Evolutionary conservation across 2,888 invertebrate genomes (phyloP).

Genomic region (Caenorhabditis wallacei): DNA sequence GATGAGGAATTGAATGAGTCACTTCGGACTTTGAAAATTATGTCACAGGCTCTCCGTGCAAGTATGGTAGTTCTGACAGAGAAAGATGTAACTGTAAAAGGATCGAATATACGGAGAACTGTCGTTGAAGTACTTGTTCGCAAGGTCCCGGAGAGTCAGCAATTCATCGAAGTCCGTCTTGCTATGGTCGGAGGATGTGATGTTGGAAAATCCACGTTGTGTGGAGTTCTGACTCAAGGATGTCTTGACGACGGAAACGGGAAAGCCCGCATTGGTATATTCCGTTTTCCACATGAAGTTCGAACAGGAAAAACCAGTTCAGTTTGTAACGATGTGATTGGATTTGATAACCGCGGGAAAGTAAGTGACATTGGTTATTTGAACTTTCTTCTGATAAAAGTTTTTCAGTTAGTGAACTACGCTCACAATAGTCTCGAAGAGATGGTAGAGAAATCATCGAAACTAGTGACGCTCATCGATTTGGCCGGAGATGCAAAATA

Average conservation of each 20-base stretch:
- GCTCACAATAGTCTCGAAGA: slow-evolving; percentile 85
- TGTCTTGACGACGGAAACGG: slow-evolving; percentile 94
- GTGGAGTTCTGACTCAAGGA: slow-evolving; percentile 96
- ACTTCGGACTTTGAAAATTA: slow-evolving; percentile 90
- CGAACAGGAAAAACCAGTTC: slow-evolving; percentile 96
- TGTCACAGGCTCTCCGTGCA: slow-evolving; percentile 91
- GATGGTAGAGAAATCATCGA: slow-evolving; percentile 94
- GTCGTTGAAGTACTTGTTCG: slow-evolving; percentile 88
- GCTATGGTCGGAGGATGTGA: slow-evolving; percentile 96
- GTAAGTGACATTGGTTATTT: slow-evolving; percentile 53
- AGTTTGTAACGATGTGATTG: slow-evolving; percentile 91
- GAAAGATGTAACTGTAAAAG: slow-evolving; percentile 85
- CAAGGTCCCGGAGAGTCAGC: slow-evolving; percentile 87
- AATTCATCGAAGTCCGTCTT: slow-evolving; percentile 89
- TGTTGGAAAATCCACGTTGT: slow-evolving; percentile 91
- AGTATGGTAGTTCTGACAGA: slow-evolving; percentile 88
- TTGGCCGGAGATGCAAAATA: slow-evolving; percentile 97
- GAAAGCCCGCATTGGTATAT: slow-evolving; percentile 95
- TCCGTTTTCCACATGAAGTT: slow-evolving; percentile 93
- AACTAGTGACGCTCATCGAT: slow-evolving; percentile 95
- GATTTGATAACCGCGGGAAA: slow-evolving; percentile 88
- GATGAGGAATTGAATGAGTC: slow-evolving; percentile 92
- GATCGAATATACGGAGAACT: slow-evolving; percentile 55
- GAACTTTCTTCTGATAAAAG: neutral
- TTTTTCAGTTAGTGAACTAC: slow-evolving; percentile 79